phyloP scores from a whole-genome alignment of 2,113 vertebrate genomes.

The Nannobrachium achirus region DNA sequence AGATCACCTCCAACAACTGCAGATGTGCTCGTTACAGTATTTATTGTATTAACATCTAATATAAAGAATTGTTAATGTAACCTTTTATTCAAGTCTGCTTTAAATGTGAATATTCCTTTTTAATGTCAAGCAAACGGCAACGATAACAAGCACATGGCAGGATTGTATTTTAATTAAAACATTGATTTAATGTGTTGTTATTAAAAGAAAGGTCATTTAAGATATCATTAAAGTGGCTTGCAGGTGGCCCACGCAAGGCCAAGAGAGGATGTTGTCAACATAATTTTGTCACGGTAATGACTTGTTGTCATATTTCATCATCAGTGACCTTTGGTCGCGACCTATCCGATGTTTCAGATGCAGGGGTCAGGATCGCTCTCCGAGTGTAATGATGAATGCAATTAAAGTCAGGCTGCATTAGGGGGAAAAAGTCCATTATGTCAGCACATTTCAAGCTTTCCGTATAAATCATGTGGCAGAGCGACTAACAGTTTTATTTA shows the following conservation, averaged over 20 bases:
- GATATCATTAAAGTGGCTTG: conserved; percentile 11
- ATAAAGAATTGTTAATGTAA: too few relatives aligned
- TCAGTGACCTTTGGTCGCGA: conserved; percentile 37
- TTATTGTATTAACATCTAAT: too few relatives aligned
- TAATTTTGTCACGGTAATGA: conserved; percentile 28
- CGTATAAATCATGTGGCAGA: conserved; percentile 2
- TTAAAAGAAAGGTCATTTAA: too few relatives aligned
- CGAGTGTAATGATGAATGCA: not conserved
- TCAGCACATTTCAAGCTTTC: conserved; percentile 5
- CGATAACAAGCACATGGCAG: too few relatives aligned
- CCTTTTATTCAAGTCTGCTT: too few relatives aligned
- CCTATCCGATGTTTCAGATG: conserved; percentile 20
- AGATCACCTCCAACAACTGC: too few relatives aligned
- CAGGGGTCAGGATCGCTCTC: conserved; percentile 43
- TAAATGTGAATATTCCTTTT: too few relatives aligned
- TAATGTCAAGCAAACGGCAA: too few relatives aligned
- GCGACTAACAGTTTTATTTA: not conserved
- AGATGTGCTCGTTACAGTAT: too few relatives aligned
- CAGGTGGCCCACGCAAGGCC: conserved; percentile 42
- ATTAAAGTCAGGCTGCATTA: not conserved
- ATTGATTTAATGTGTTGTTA: too few relatives aligned
- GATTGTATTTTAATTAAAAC: too few relatives aligned
- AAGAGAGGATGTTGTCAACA: conserved; percentile 45
- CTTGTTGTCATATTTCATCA: conserved; percentile 24
- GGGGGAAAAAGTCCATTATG: not conserved